Conservation (phyloP, 2,888 invertebrate genomes). For the Caenorhabditis afra region DNA sequence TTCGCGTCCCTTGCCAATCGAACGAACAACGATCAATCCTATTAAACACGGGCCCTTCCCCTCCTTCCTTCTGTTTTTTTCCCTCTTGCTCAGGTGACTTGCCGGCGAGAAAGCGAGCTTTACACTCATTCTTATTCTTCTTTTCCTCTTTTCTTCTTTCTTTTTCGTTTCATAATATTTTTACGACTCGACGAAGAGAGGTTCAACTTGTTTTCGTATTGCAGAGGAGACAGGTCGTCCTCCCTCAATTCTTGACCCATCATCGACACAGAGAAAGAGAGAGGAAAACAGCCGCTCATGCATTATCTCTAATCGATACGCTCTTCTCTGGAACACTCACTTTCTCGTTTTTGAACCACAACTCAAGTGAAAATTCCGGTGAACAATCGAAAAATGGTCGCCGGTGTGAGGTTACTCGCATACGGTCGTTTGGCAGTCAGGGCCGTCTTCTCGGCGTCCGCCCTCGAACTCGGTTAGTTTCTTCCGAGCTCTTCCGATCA, state of each 20-base stretch:
- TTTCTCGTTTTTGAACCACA: too few species aligned
- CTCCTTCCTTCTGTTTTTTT: slow-evolving; percentile 46
- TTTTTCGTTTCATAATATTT: slow-evolving; percentile 34
- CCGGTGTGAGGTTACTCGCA: slow-evolving; percentile 66
- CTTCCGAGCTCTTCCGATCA: background rate
- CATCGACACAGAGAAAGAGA: slow-evolving; percentile 14
- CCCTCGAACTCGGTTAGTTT: slow-evolving; percentile 63
- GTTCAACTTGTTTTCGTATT: slow-evolving; percentile 48
- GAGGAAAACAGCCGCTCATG: background rate
- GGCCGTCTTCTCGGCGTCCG: slow-evolving; percentile 69
- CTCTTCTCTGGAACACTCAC: too few species aligned
- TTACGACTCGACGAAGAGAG: slow-evolving; percentile 32
- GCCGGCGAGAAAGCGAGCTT: background rate
- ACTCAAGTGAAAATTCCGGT: slow-evolving; percentile 36
- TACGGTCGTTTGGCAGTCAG: slow-evolving; percentile 72
- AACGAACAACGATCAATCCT: slow-evolving; percentile 49
- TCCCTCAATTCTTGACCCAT: slow-evolving; percentile 53
- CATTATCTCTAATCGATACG: background rate
- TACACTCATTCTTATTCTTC: slow-evolving; percentile 28
- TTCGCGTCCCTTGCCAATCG: slow-evolving; percentile 9
- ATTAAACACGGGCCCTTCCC: slow-evolving; percentile 7
- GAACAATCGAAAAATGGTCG: slow-evolving; percentile 65
- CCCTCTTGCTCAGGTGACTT: slow-evolving; percentile 37
- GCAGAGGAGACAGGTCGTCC: slow-evolving; percentile 42
- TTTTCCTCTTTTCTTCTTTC: slow-evolving; percentile 6